phyloP scores from a whole-genome alignment of 2,113 vertebrate genomes.

The Laticauda laticaudata region DNA sequence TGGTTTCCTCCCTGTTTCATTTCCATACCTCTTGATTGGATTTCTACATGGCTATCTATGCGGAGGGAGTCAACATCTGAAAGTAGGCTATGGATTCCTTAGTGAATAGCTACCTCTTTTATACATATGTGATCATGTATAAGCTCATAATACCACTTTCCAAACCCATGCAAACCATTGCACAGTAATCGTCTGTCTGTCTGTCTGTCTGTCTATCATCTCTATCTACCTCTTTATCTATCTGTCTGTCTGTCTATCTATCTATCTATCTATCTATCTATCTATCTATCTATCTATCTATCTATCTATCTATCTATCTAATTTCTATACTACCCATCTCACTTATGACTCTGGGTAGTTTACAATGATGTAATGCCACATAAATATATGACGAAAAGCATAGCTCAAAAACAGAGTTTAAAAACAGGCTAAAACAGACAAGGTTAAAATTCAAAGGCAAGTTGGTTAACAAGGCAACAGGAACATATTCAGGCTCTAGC shows the following conservation, averaged over 20 bases:
- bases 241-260: no score
- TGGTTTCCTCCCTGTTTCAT: no score
- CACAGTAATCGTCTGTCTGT: not conserved
- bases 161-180: not conserved
- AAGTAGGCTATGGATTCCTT: not conserved
- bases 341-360: not conserved
- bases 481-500: not conserved
- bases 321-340: not conserved
- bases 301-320: not conserved
- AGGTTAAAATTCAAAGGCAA: not conserved
- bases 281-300: no score
- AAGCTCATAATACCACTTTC: not conserved
- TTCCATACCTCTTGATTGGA: not conserved
- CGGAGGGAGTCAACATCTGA: not conserved
- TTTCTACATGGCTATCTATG: not conserved
- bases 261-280: no score
- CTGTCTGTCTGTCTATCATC: not conserved
- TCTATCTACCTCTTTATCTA: no score
- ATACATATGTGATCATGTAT: not conserved
- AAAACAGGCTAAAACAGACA: not conserved
- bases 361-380: not conserved
- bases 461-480: not conserved
- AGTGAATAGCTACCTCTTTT: not conserved
- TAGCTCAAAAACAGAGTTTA: not conserved
- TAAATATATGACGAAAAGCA: not conserved